Evolutionary conservation across 2,113 vertebrate genomes (phyloP), one percentile per base, ranked within the genome.

Genomic region (Onychorhynchus coronatus): DNA sequence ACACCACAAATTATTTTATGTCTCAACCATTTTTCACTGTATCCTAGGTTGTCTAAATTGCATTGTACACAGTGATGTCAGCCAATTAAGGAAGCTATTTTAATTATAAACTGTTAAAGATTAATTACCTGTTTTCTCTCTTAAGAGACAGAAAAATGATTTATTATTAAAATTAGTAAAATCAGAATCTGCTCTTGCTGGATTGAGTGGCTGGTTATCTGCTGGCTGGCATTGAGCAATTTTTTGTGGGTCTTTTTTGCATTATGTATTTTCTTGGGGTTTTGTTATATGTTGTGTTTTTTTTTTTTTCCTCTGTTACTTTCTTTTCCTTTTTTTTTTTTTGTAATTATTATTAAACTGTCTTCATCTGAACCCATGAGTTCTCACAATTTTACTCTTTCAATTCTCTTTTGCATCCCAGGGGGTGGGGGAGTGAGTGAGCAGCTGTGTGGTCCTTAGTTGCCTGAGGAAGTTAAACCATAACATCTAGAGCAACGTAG

Each of bases 351-450:
- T 56, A n/a, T 49, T 55, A 55, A 61, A 5, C 2, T 39, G 4
- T 8, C 18, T 85, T 78, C 58, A 49, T 31, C 11, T 50, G 25
- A 79, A 23, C 4, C 7, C 25, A 37, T 8, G 9, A 53, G 3
- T 75, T 82, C 62, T 78, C 11, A 16, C 4, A n/a, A 23, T 63
- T 70, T 28, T 52, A 52, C 1, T 1, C 4, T 74, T 88, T 27
- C 1, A 3, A 28, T 65, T 74, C 12, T 41, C 6, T 66, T 62
- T 15, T 6, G 2, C 15, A 39, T 35, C 14, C 14, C 31, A 66
- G 6, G 14, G n/a, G 5, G 3, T 52, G 17, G 2, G 11, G 11
- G 14, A 37, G 3, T 42, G 16, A 70, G 2, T 0, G 3, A 44
- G 21, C 3, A 3, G 5, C 42, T 71, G 1, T 55, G 8, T 24